Conservation (phyloP, 2,113 vertebrate genomes). For the Cricetomys ansorgei region DNA sequence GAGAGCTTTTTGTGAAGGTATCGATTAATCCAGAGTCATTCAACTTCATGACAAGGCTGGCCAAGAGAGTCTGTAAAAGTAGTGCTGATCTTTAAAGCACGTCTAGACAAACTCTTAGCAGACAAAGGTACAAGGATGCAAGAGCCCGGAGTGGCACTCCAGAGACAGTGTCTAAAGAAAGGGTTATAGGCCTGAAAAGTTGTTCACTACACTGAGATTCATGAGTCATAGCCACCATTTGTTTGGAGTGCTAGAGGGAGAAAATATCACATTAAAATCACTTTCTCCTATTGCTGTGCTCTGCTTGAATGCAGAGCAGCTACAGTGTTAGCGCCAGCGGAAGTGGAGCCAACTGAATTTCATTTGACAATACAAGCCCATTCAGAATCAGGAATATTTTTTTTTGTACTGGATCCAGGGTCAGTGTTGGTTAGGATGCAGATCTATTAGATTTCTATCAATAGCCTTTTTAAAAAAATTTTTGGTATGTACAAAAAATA, state of each 20-base stretch:
- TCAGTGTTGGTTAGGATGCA: conserved; percentile 24
- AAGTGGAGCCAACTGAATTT: conserved; percentile 28
- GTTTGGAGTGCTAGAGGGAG: neutral
- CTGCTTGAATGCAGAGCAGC: neutral
- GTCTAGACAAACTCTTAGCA: neutral
- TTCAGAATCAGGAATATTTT: conserved; percentile 8
- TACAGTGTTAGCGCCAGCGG: neutral
- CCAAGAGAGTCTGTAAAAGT: neutral
- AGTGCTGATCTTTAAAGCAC: neutral
- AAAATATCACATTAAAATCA: neutral
- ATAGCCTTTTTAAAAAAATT: too few relatives aligned
- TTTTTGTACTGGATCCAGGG: conserved; percentile 10
- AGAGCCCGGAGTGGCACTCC: neutral
- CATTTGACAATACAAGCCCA: conserved; percentile 40
- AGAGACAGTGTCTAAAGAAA: neutral
- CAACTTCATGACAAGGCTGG: neutral
- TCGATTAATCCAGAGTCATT: neutral
- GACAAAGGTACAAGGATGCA: neutral
- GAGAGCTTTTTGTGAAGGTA: neutral
- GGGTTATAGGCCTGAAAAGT: neutral
- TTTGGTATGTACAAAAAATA: conserved; percentile 50
- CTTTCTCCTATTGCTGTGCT: neutral
- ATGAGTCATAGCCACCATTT: neutral
- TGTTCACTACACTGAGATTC: conserved; percentile 18
- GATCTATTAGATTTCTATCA: conserved; percentile 31